A percentile compares a stretch with the other conserved stretches of the same genome.
phyloP scores from a whole-genome alignment of 2,113 vertebrate species.

The Elachura formosa region DNA sequence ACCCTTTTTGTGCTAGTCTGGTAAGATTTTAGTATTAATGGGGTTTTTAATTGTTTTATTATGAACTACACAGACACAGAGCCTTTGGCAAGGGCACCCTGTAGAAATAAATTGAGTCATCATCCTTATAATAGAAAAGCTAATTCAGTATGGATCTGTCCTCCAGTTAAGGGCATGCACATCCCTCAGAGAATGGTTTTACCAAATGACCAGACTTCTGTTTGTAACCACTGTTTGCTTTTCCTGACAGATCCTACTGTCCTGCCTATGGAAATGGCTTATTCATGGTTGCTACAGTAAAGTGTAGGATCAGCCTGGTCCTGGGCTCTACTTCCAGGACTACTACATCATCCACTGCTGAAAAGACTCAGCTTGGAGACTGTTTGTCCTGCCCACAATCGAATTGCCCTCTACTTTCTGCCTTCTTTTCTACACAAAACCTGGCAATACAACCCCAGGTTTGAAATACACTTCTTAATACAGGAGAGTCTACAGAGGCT shows the following conservation, averaged over 20 bases:
- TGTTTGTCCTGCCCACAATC: background rate
- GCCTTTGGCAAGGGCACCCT: constrained; percentile 21
- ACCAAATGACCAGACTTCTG: background rate
- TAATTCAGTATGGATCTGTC: constrained; percentile 27
- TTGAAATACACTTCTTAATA: background rate
- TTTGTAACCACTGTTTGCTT: background rate
- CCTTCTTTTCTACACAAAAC: background rate
- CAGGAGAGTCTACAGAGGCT: background rate
- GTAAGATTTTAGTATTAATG: background rate
- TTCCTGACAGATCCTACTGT: constrained; percentile 15
- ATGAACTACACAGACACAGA: background rate
- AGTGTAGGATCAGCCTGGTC: constrained; percentile 39
- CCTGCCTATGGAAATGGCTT: constrained; percentile 16
- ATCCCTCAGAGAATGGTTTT: background rate
- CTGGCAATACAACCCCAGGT: background rate
- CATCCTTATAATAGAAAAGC: constrained; percentile 5
- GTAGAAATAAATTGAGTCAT: constrained; percentile 17
- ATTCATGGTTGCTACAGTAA: constrained; percentile 46
- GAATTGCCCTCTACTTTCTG: background rate
- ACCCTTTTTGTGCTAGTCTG: background rate
- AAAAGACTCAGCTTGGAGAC: background rate
- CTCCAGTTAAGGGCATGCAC: background rate
- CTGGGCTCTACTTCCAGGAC: constrained; percentile 54
- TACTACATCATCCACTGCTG: background rate
- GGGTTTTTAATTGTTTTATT: background rate